Conservation (phyloP, 1,140 invertebrate genomes). For the Bombus haemorrhoidalis region DNA sequence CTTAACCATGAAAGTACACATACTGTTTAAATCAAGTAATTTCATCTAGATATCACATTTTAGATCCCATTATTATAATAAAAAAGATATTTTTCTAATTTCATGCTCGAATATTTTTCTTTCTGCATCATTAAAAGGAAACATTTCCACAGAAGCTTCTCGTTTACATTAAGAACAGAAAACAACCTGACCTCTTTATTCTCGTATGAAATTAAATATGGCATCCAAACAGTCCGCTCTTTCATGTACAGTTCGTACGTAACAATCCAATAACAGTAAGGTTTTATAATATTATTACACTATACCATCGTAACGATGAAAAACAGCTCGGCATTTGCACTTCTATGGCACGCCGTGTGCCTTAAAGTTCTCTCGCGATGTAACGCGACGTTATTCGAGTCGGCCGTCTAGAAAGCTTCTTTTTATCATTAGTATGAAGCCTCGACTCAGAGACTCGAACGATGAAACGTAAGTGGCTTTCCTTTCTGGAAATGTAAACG, state of each 20-base stretch:
- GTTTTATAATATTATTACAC: constrained; percentile 4
- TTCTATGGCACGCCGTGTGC: neutral
- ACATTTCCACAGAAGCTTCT: neutral
- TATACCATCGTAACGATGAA: neutral
- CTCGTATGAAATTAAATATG: too few species aligned
- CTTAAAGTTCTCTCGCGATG: neutral
- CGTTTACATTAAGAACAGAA: neutral
- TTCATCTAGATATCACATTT: neutral
- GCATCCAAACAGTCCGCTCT: too few species aligned
- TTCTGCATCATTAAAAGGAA: neutral
- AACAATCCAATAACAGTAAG: neutral
- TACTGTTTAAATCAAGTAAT: neutral
- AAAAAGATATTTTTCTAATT: neutral
- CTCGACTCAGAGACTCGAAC: neutral
- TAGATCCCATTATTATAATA: neutral
- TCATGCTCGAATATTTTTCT: neutral
- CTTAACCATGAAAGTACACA: too few species aligned
- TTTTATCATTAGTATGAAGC: constrained; percentile 29
- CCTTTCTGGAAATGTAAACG: constrained; percentile 1
- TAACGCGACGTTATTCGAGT: neutral
- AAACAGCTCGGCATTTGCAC: neutral
- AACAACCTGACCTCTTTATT: neutral
- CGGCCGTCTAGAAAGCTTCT: constrained; percentile 14
- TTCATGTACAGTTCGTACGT: neutral
- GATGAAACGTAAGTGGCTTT: constrained; percentile 28